These are phyloP conservation scores for Ictalurus punctatus DNA, from an alignment of 2,113 vertebrate genomes.

Conservation along the genomic window DNA sequence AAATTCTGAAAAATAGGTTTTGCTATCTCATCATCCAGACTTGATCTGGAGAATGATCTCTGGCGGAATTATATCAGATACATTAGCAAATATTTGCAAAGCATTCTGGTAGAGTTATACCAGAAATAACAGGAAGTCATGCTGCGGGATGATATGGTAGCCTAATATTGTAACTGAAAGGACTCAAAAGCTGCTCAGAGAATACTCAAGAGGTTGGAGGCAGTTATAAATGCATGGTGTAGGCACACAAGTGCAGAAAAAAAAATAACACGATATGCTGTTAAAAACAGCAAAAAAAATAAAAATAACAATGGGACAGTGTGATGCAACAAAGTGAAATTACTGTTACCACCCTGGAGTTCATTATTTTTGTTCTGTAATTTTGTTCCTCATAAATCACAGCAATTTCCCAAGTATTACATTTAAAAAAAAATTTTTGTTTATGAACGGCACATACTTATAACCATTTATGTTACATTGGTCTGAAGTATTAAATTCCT, in stretches of 20 bases:
- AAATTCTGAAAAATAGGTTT: background rate
- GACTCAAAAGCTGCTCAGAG: background rate
- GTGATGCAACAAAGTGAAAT: background rate
- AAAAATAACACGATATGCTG: background rate
- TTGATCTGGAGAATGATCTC: background rate
- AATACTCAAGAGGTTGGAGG: background rate
- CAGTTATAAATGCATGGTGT: background rate
- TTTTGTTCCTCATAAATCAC: background rate
- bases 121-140: background rate
- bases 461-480: background rate
- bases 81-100: too few relatives aligned
- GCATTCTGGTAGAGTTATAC: background rate
- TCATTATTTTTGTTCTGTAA: background rate
- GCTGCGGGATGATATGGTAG: background rate
- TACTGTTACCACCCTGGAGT: constrained; percentile 8
- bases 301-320: background rate
- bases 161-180: background rate
- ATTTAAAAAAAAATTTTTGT: too few relatives aligned
- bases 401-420: background rate
- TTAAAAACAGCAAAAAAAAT: background rate
- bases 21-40: background rate
- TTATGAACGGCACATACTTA: background rate
- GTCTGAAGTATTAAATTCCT: background rate
- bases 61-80: too few relatives aligned
- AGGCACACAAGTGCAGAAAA: background rate